A percentile compares a stretch with the other conserved stretches of the same genome.
Conservation (phyloP, 2,888 invertebrate species). For the Copidosoma aretas region DNA sequence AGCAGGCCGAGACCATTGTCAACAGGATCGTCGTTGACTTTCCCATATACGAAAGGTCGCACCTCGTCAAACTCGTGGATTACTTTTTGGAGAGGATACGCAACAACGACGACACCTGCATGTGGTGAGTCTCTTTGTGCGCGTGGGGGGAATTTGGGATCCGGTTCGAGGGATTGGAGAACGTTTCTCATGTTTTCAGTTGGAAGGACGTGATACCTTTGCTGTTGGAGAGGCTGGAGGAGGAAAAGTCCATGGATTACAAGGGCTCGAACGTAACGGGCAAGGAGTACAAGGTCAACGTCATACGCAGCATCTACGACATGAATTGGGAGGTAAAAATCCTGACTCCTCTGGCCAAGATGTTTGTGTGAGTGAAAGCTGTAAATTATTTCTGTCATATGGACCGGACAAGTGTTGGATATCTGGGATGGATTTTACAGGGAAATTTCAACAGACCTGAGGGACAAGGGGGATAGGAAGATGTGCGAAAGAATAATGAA, state of each 20-base stretch:
- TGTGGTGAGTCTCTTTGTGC: constrained; percentile 59
- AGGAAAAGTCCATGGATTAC: constrained; percentile 66
- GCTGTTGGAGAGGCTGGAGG: constrained; percentile 66
- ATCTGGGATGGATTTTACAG: constrained; percentile 17
- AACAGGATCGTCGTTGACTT: constrained; percentile 65
- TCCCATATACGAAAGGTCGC: constrained; percentile 63
- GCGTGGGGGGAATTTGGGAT: too few relatives aligned
- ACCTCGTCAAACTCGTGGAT: constrained; percentile 66
- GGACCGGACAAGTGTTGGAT: too few relatives aligned
- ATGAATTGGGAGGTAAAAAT: constrained; percentile 68
- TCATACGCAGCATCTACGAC: constrained; percentile 69
- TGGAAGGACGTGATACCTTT: constrained; percentile 76
- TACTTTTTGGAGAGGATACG: constrained; percentile 67
- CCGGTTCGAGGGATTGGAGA: too few relatives aligned
- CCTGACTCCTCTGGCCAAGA: constrained; percentile 70
- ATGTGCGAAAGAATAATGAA: constrained; percentile 65
- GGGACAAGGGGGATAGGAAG: constrained; percentile 61
- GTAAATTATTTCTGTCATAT: background rate
- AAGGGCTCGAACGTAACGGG: constrained; percentile 69
- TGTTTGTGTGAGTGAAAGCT: constrained; percentile 69
- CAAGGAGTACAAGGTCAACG: constrained; percentile 68
- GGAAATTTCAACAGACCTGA: constrained; percentile 64
- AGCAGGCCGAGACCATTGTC: constrained; percentile 64
- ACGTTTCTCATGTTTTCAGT: constrained; percentile 55
- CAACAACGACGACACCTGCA: constrained; percentile 64